Evolutionary conservation across 2,797 vertebrate species (phyloP), one percentile per base, ranked within the genome.

Genomic region (Masticophis lateralis): DNA sequence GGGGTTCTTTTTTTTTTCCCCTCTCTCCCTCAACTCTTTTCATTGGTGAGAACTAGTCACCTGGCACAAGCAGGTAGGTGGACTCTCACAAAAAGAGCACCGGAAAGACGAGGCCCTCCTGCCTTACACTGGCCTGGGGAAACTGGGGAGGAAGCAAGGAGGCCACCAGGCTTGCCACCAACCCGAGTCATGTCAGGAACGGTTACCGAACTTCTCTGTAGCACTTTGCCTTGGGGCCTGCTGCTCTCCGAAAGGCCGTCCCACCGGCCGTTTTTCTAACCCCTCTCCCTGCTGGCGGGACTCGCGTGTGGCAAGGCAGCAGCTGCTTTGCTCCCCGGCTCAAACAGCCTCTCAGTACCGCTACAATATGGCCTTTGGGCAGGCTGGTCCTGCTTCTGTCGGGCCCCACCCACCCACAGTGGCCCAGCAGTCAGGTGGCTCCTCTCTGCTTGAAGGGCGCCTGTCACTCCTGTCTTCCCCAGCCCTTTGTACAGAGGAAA

Each of bases 211-310:
- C 56, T 18, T 60, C 57, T 92, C 90, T 86, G 69, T 89, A 93
- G 93, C 93, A 93, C 93, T 93, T 93, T 89, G 90, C 59, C 87
- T 91, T 32, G 10, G 16, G 66, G 90, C 56, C 87, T 27, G 93
- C 91, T 83, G 86, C 91, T 94, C 90, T 95, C 94, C 92, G 88
- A 96, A 91, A 93, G 66, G 87, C 57, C 91, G 91, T 92, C 95
- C 90, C 69, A 88, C 93, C 74, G 27, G 12, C 88, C 74, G 61
- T 92, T 93, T 92, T 25, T 14, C 92, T 93, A 60, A 66, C 63
- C 87, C 92, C 83, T 89, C 95, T 63, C 91, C 93, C 93, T 91
- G 86, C 91, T 57, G 93, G 93, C 91, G 61, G 89, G 93, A 57
- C 86, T 8, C 20, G 53, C 12, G 27, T 51, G 86, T 57, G 51